A percentile compares a stretch with the other conserved stretches of the same genome.
These are phyloP conservation scores for Acrossocheilus fasciatus DNA, from an alignment of 2,797 vertebrate species.

Conservation along the genomic window DNA sequence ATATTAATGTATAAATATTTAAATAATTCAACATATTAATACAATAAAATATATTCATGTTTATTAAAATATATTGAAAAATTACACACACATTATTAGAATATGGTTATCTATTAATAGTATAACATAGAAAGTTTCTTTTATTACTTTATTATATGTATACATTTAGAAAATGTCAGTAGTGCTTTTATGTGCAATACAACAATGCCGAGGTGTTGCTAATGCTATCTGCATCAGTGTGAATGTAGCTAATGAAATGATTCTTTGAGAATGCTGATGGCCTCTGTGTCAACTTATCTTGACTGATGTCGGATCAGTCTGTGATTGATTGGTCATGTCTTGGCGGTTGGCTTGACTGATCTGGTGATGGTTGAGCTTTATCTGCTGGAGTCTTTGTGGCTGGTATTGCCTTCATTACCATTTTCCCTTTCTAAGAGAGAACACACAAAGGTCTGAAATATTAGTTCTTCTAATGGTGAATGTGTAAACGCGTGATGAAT, in stretches of 20 bases:
- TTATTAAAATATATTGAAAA: too few species aligned
- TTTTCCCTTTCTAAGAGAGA: not conserved
- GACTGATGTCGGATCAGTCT: constrained; percentile 4
- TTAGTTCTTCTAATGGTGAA: not conserved
- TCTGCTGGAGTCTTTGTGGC: not conserved
- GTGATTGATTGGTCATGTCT: constrained; percentile 36
- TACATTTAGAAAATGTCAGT: not conserved
- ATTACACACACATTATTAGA: too few species aligned
- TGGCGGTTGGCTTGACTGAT: constrained; percentile 14
- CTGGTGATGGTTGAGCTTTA: constrained; percentile 15
- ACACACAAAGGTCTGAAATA: not conserved
- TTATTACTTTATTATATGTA: too few species aligned
- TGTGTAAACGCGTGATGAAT: not conserved
- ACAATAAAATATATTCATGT: too few species aligned
- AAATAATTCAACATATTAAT: too few species aligned
- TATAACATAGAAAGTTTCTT: too few species aligned
- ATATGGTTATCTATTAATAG: too few species aligned
- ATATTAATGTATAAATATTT: too few species aligned
- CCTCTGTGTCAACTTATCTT: constrained; percentile 30
- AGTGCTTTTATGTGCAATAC: not conserved
- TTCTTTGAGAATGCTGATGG: not conserved
- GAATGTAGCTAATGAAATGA: constrained; percentile 18
- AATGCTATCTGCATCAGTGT: not conserved
- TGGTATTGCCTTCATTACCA: not conserved
- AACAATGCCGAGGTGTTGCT: not conserved